These are phyloP conservation scores for Panthera leo DNA, from an alignment of 2,113 vertebrate genomes.

Conservation along the genomic window DNA sequence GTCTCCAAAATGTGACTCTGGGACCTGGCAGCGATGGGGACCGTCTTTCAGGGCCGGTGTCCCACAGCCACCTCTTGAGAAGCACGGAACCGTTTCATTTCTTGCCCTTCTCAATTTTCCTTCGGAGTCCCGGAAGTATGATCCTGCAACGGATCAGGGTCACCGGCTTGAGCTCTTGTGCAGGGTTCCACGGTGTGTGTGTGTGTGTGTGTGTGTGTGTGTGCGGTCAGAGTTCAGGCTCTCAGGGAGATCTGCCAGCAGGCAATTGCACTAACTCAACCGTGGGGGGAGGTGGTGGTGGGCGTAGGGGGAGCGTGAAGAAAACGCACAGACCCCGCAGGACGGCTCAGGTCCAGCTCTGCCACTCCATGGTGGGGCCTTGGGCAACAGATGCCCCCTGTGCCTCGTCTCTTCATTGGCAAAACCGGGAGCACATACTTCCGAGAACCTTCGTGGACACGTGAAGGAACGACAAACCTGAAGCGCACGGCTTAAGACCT, in stretches of 20 bases:
- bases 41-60: background rate
- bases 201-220: too few species aligned
- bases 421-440: background rate
- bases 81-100: background rate
- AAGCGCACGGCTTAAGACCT: background rate
- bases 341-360: background rate
- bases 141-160: too few species aligned
- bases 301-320: too few species aligned
- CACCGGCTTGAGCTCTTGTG: background rate
- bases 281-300: background rate
- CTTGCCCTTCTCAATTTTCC: background rate
- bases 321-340: background rate
- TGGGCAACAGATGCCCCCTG: background rate
- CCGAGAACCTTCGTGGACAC: background rate
- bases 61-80: background rate
- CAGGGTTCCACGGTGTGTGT: background rate
- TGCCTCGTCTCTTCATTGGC: background rate
- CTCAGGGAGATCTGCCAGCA: background rate
- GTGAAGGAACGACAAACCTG: background rate
- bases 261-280: accelerated
- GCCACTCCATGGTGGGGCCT: background rate
- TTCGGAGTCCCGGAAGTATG: background rate
- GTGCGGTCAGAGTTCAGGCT: background rate
- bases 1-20: background rate
- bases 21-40: background rate